These are phyloP conservation scores for Clarias batrachus DNA, from an alignment of 2,113 vertebrate genomes.

Conservation along the genomic window DNA sequence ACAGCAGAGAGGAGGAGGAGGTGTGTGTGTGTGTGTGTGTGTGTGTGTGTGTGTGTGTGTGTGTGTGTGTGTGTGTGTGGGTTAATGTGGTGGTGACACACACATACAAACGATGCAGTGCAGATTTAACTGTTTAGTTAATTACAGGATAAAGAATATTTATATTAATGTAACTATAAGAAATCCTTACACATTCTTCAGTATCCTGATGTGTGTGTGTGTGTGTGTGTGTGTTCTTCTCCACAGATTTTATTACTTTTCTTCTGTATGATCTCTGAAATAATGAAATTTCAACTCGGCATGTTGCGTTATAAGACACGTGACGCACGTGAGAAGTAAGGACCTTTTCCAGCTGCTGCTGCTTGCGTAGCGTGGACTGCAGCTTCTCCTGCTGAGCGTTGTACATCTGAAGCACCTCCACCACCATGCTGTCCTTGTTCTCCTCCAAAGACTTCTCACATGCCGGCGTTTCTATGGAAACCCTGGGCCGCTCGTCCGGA, in stretches of 20 bases:
- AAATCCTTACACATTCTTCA: neutral
- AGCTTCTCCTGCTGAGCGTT: constrained; percentile 81
- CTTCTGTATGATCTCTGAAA: neutral
- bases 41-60: neutral
- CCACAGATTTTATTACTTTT: neutral
- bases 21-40: too few species aligned
- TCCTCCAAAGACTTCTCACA: constrained; percentile 69
- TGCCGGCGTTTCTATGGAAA: constrained; percentile 52
- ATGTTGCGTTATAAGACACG: neutral
- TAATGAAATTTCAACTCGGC: neutral
- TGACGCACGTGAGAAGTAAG: neutral
- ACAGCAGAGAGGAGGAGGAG: constrained; percentile 1
- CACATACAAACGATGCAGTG: neutral
- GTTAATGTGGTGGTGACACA: neutral
- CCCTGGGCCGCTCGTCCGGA: constrained; percentile 51
- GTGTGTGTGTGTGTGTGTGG: too few species aligned
- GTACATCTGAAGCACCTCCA: constrained; percentile 83
- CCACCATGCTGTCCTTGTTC: constrained; percentile 82
- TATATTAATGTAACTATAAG: neutral
- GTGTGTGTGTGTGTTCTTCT: neutral
- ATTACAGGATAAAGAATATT: neutral
- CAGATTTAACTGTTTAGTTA: constrained; percentile 7
- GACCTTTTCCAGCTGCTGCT: constrained; percentile 85
- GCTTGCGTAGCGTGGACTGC: constrained; percentile 77
- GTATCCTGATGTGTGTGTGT: neutral